phyloP scores from a whole-genome alignment of 2,113 vertebrate species.

The Dromiciops gliroides region DNA sequence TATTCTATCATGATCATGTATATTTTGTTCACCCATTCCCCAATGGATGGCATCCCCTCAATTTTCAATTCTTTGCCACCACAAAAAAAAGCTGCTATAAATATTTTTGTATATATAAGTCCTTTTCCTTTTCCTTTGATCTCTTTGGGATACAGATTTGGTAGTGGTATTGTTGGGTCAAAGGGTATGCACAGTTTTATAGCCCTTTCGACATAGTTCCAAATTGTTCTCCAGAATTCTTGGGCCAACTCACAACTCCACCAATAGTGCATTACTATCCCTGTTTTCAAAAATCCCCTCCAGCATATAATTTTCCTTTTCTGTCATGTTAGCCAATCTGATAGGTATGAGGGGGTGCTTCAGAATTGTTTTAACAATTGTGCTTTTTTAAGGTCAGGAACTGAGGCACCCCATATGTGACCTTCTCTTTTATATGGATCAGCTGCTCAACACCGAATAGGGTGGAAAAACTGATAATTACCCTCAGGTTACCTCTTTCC shows the following conservation, averaged over 20 bases:
- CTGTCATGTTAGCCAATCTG: neutral
- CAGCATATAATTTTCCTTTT: neutral
- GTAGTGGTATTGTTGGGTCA: neutral
- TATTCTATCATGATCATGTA: neutral
- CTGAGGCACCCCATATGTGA: neutral
- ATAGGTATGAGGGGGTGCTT: neutral
- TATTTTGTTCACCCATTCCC: neutral
- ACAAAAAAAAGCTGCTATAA: neutral
- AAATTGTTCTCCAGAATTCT: neutral
- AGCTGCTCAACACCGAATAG: neutral
- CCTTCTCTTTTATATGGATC: neutral
- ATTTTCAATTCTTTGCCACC: neutral
- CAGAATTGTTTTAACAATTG: neutral
- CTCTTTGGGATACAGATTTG: neutral
- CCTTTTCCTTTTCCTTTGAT: neutral
- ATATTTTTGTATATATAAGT: neutral
- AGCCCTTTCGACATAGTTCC: neutral
- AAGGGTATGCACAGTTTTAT: neutral
- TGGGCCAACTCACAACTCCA: neutral
- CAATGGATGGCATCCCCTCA: neutral
- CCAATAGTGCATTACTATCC: neutral
- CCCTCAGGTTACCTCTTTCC: neutral
- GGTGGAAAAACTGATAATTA: neutral
- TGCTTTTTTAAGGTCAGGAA: neutral
- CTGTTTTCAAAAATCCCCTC: neutral